Evolutionary conservation across 2,888 invertebrate genomes (phyloP).

Genomic region (Tinea trinotella): DNA sequence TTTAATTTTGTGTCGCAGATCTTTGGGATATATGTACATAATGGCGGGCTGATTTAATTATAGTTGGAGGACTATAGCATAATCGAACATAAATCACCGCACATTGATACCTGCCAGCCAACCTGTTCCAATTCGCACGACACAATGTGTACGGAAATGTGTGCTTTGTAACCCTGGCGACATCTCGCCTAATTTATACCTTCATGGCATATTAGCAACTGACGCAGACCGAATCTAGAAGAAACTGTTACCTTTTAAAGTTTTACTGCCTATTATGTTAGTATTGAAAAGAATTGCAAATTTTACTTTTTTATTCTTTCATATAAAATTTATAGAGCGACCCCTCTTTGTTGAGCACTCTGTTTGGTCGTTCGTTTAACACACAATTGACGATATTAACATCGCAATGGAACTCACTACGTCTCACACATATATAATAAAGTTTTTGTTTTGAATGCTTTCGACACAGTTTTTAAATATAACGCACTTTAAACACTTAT

Average conservation of each 20-base stretch:
- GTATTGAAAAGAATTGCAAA: constrained; percentile 48
- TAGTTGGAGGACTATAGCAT: constrained; percentile 54
- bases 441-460: background rate
- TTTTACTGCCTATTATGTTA: constrained; percentile 35
- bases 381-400: constrained; percentile 62
- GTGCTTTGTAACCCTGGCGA: constrained; percentile 31
- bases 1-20: constrained; percentile 40
- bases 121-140: constrained; percentile 69
- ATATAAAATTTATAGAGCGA: constrained; percentile 55
- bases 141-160: constrained; percentile 41
- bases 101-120: constrained; percentile 62
- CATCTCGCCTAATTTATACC: constrained; percentile 60
- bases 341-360: constrained; percentile 48
- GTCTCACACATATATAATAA: background rate
- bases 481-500: background rate
- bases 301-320: constrained; percentile 47
- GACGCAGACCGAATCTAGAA: constrained; percentile 39
- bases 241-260: constrained; percentile 43
- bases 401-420: constrained; percentile 48
- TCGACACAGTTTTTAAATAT: background rate
- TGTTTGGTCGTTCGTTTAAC: constrained; percentile 54
- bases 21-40: constrained; percentile 59
- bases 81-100: constrained; percentile 64
- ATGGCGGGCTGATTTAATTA: constrained; percentile 64
- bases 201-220: constrained; percentile 60